phyloP scores from a whole-genome alignment of 2,113 vertebrate genomes.

The Corythaeola cristata region DNA sequence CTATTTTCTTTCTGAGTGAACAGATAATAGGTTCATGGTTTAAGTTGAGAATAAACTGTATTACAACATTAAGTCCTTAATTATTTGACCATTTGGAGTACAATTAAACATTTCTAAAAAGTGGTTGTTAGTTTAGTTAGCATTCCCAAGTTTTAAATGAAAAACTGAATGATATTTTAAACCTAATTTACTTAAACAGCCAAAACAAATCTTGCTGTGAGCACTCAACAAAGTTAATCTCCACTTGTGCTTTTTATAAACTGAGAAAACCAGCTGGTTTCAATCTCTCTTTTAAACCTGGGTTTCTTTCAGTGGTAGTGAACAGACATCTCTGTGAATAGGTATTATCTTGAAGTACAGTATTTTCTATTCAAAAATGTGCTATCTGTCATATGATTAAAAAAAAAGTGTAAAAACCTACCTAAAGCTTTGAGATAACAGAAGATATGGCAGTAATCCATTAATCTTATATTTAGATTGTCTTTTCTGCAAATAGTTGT shows the following conservation, averaged over 20 bases:
- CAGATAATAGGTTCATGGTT: conserved; percentile 59
- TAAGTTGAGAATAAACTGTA: conserved; percentile 51
- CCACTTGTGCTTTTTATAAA: neutral
- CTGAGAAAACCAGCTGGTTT: neutral
- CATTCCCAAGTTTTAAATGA: conserved; percentile 36
- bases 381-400: neutral
- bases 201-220: neutral
- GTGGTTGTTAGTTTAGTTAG: conserved; percentile 31
- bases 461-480: neutral
- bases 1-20: conserved; percentile 55
- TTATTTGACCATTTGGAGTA: conserved; percentile 64
- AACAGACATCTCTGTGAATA: neutral
- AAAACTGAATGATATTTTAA: conserved; percentile 43
- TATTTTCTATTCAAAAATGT: neutral
- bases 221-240: neutral
- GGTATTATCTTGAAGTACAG: neutral
- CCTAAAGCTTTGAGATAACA: neutral
- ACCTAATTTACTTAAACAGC: conserved; percentile 12
- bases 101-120: conserved; percentile 41
- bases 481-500: neutral
- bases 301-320: neutral
- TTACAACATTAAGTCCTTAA: conserved; percentile 56
- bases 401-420: neutral
- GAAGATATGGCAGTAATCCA: neutral
- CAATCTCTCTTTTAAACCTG: neutral